A percentile compares a stretch with the other conserved stretches of the same genome.
Conservation (phyloP, 1,140 invertebrate species). For the Drosophila virilis region DNA sequence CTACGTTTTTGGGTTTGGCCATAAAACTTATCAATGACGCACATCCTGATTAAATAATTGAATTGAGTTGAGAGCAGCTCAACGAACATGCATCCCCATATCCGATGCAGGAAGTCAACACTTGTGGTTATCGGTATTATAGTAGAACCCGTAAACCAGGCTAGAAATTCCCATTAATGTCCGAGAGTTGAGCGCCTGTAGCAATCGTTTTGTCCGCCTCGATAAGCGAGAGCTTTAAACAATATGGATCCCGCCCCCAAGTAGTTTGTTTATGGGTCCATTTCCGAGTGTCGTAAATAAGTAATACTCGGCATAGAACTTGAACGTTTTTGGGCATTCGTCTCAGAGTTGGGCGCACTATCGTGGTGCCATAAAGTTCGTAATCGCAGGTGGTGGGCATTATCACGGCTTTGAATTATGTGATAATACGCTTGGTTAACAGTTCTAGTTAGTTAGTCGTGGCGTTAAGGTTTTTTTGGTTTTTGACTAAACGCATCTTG, state of each 20-base stretch:
- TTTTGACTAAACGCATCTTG: conserved; percentile 3
- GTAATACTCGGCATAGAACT: neutral
- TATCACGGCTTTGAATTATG: conserved; percentile 53
- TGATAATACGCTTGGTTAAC: conserved; percentile 36
- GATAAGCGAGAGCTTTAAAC: conserved; percentile 12
- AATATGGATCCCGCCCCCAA: too few relatives aligned
- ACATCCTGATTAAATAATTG: conserved; percentile 8
- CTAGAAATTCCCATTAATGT: conserved; percentile 1
- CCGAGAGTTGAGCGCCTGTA: neutral
- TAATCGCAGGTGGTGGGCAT: conserved; percentile 56
- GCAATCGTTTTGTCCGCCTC: conserved; percentile 11
- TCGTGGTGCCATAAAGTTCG: conserved; percentile 59
- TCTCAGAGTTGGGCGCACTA: conserved; percentile 38
- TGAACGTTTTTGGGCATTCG: conserved; percentile 25
- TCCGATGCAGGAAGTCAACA: conserved; percentile 21
- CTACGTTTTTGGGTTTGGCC: neutral
- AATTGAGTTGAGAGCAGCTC: neutral
- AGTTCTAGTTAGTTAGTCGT: conserved; percentile 52
- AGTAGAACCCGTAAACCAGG: neutral
- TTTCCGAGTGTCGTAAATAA: neutral
- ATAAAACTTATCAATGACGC: conserved; percentile 24
- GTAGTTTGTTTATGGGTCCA: neutral
- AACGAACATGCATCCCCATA: neutral
- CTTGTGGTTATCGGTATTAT: conserved; percentile 22
- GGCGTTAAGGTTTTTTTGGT: conserved; percentile 6